phyloP scores from a whole-genome alignment of 2,797 vertebrate species.

The Prunella strophiata region DNA sequence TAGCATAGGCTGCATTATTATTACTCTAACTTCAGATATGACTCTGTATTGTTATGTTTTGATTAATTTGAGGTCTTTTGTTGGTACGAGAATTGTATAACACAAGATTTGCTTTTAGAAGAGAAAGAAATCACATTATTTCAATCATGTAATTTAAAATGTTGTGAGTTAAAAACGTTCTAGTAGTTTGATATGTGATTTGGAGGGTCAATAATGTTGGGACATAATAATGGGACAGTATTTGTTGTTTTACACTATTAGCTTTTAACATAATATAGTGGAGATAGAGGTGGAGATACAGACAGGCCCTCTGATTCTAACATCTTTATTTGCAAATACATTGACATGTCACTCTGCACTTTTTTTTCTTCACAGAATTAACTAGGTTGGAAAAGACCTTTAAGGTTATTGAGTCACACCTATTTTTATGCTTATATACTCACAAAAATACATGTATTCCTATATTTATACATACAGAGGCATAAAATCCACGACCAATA shows the following conservation, averaged over 20 bases:
- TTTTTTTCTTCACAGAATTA: not conserved
- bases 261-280: not conserved
- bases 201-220: not conserved
- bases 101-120: not conserved
- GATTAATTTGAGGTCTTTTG: not conserved
- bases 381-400: not conserved
- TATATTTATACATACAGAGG: not conserved
- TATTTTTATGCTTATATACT: not conserved
- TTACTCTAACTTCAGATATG: not conserved
- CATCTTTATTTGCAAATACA: not conserved
- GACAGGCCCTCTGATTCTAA: not conserved
- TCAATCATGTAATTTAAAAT: not conserved
- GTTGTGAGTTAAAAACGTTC: not conserved
- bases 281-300: not conserved
- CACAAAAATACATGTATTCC: accelerated
- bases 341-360: accelerated
- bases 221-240: not conserved
- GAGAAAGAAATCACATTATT: accelerated
- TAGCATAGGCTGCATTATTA: not conserved
- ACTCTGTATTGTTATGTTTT: not conserved
- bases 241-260: not conserved
- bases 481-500: not conserved
- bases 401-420: not conserved
- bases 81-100: not conserved
- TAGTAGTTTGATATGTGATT: not conserved